Base-by-base conservation (phyloP, 2,888 invertebrate genomes). In the Torymus texanus region DNA sequence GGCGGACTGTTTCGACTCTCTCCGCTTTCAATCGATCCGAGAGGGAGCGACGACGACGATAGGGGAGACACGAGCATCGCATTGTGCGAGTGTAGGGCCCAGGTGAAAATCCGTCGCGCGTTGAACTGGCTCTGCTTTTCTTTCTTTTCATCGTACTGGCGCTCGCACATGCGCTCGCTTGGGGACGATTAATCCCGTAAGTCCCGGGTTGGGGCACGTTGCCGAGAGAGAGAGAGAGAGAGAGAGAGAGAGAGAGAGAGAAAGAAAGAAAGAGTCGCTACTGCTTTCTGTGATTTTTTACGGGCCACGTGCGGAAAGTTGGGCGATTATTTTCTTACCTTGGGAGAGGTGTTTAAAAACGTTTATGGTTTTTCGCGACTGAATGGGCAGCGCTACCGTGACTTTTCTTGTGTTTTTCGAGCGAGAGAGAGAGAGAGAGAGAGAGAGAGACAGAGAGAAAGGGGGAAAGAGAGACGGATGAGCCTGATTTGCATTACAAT, bases 151-250 rank as follows among this genome's bases (percentile, higher is more conserved):
- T 18, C 62, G 55, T 50, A 56, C 29, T 16, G 18, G 55, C 55
- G 62, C 29, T 16, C 41, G 55, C 65, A 4, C 62, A n/a, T n/a
- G 18, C 24, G 18, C 5, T 2, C 21, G 2, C 12, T 3, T 10
- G 71, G 55, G 71, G 72, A 78, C 78, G 81, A 81, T 81, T 81
- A 81, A 81, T 78, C 81, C 78, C 61, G 53, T 68, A 73, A 78
- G 75, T 59, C 66, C 55, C 29, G 61, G 58, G 41, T 16, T 51
- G 4, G 50, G 50, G 67, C 75, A 78, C 81, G 75, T 61, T 50
- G 29, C 41, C 41, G 41, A 41, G 41, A 41, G 41, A 8, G 41
- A 5, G 29, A 29, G 29, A 29, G 29, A 29, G 29, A 29, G 5
- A 41, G 41, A 41, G 8, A 41, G 2, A 21, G 18, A 71, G 11